These are phyloP conservation scores for Xestia rhomboidea DNA, from an alignment of 2,888 invertebrate genomes.

Conservation along the genomic window DNA sequence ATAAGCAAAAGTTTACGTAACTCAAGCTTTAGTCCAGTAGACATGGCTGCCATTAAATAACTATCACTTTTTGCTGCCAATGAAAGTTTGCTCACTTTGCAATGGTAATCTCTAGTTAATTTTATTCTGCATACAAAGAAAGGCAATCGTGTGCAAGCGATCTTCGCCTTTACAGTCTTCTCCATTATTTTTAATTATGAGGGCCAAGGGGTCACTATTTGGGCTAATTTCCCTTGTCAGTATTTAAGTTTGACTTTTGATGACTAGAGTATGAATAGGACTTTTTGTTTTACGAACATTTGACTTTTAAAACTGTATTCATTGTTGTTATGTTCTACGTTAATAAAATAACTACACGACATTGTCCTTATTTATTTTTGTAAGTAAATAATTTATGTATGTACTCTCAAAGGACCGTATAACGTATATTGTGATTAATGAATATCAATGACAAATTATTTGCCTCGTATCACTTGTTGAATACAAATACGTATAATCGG, in stretches of 20 bases:
- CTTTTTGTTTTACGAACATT: conserved; percentile 18
- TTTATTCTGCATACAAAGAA: conserved; percentile 55
- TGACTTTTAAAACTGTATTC: background rate
- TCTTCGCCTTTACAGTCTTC: conserved; percentile 41
- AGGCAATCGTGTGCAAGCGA: conserved; percentile 32
- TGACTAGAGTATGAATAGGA: conserved; percentile 3
- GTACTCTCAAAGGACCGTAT: conserved; percentile 15
- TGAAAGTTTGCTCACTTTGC: conserved; percentile 56
- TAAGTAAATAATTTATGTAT: conserved; percentile 34
- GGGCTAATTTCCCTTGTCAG: conserved; percentile 31
- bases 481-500: conserved; percentile 44
- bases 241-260: conserved; percentile 40
- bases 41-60: conserved; percentile 53
- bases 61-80: conserved; percentile 59
- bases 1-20: conserved; percentile 29
- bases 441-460: conserved; percentile 56
- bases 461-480: conserved; percentile 35
- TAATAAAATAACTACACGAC: conserved; percentile 26
- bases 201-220: conserved; percentile 25
- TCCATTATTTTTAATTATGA: conserved; percentile 53
- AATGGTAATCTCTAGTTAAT: conserved; percentile 61
- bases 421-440: conserved; percentile 34
- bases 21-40: conserved; percentile 26
- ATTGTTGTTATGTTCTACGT: conserved; percentile 2
- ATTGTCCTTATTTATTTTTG: conserved; percentile 35